Evolutionary conservation across 2,797 vertebrate genomes (phyloP).

Genomic region (Emydoidea blandingii): DNA sequence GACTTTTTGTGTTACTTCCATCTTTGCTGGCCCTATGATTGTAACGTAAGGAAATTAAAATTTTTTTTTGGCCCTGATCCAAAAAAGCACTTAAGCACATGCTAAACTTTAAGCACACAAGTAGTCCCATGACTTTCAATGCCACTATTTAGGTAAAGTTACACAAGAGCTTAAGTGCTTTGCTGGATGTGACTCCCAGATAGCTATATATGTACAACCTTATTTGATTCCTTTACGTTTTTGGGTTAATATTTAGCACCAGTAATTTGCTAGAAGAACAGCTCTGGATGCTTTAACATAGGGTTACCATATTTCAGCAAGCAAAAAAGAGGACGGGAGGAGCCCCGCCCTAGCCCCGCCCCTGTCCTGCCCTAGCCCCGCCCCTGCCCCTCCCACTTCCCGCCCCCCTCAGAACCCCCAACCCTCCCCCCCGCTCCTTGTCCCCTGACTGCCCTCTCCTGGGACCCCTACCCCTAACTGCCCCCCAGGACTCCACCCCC

Average conservation of each 20-base stretch:
- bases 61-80: neutral
- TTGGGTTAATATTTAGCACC: neutral
- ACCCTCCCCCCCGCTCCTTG: no score
- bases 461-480: no score
- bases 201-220: neutral
- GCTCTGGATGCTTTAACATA: neutral
- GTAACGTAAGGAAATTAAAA: neutral
- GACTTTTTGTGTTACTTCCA: neutral
- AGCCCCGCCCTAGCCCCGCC: no score
- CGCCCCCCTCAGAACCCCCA: no score
- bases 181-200: neutral
- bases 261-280: neutral
- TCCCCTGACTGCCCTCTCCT: no score
- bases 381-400: no score
- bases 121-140: neutral
- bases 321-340: no score
- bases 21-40: neutral
- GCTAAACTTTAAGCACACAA: neutral
- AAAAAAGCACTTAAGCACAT: neutral
- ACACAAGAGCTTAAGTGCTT: fast-evolving
- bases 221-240: neutral
- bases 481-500: no score
- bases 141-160: neutral
- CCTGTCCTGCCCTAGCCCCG: no score
- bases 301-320: no score